A percentile compares a stretch with the other conserved stretches of the same genome.
These are phyloP conservation scores for Plecturocebus donacophilus DNA, from an alignment of 2,113 vertebrate genomes.

Conservation along the genomic window DNA sequence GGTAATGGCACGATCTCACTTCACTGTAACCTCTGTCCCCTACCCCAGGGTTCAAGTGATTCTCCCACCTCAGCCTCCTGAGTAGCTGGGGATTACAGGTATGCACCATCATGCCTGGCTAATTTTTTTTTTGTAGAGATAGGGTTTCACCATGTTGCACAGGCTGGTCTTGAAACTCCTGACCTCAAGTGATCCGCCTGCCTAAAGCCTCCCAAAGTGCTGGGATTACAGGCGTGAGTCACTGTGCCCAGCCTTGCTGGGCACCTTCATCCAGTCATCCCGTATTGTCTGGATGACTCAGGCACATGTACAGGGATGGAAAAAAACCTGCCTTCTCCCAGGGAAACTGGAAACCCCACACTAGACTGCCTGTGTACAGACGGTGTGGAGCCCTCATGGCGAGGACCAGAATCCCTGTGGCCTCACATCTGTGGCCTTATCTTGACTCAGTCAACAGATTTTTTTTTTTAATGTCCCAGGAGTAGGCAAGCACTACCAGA, in stretches of 20 bases:
- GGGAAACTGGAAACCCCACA: neutral
- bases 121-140: no score
- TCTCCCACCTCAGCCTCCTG: no score
- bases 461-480: neutral
- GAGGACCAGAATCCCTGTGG: neutral
- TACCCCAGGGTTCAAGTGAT: no score
- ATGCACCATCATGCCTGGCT: accelerated
- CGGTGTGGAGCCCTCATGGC: accelerated
- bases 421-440: neutral
- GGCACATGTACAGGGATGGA: accelerated
- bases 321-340: neutral
- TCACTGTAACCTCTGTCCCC: no score
- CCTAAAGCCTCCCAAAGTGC: no score
- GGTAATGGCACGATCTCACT: no score
- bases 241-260: neutral
- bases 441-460: neutral
- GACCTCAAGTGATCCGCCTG: no score
- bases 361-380: neutral
- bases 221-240: no score
- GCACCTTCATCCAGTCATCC: neutral
- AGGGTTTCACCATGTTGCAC: no score
- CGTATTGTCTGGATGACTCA: neutral
- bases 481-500: neutral
- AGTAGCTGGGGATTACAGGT: no score
- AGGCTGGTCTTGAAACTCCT: no score